These are phyloP conservation scores for Meta bourneti DNA, from an alignment of 2,888 invertebrate species.

Conservation along the genomic window DNA sequence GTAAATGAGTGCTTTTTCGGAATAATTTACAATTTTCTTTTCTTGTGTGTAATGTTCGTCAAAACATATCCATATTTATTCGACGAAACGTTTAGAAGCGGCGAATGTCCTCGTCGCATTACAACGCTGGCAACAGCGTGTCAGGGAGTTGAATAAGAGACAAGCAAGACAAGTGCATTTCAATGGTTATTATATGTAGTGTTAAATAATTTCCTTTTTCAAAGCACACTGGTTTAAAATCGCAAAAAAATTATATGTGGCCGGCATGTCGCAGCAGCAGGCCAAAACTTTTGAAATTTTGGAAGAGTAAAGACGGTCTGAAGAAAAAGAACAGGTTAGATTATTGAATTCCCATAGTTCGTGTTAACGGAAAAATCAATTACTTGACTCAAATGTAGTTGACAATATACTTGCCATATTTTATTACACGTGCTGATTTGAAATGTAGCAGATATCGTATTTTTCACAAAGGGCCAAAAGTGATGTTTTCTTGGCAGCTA, in stretches of 20 bases:
- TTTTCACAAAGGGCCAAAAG: not conserved
- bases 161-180: conserved; percentile 64
- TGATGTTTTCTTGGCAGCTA: too few species aligned
- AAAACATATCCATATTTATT: conserved; percentile 16
- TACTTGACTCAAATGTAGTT: not conserved
- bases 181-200: conserved; percentile 60
- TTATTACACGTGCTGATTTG: not conserved
- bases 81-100: not conserved
- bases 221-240: conserved; percentile 50
- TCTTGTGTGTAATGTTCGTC: not conserved
- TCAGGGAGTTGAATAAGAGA: conserved; percentile 56
- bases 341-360: conserved; percentile 23
- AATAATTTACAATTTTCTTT: not conserved
- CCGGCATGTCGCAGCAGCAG: conserved; percentile 76
- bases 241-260: conserved; percentile 75
- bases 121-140: conserved; percentile 45
- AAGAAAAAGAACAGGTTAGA: conserved; percentile 75
- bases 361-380: conserved; percentile 60
- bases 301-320: conserved; percentile 73
- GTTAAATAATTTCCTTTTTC: conserved; percentile 46
- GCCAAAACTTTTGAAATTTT: conserved; percentile 75
- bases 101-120: conserved; percentile 24
- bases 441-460: not conserved
- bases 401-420: not conserved
- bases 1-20: not conserved